Evolutionary conservation across 2,888 invertebrate genomes (phyloP), one percentile per base, ranked within the genome.

Genomic region (Drymonia ruficornis): DNA sequence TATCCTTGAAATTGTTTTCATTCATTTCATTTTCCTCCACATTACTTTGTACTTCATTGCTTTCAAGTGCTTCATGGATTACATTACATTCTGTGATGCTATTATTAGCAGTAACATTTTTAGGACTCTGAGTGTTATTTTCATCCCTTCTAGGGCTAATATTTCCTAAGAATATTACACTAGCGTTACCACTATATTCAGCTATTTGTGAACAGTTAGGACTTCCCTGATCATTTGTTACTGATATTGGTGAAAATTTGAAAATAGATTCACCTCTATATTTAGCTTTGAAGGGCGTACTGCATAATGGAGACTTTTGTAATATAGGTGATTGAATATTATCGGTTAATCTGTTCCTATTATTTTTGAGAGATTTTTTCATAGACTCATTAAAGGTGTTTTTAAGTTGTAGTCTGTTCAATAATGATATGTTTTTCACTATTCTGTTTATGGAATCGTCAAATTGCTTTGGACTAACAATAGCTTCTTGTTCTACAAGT

Each of bases 201-300:
- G 47, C 55, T 47, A 75, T 60, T 38, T 73, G 63, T 8, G 57
- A 53, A 70, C 54, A 60, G 15, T 77, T 72, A 29, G 72, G 67
- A 57, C 70, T 84, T 23, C 67, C 67, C 49, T 72, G 63, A 38
- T 74, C 49, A 63, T 67, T 73, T 50, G 59, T 59, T 38, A 43
- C 15, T 11, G 69, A 53, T 55, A 92, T 91, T 40, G 91, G 91
- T 34, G 91, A 92, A 61, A 89, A 86, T 55, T 84, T 86, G 62
- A 78, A 90, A 63, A 91, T 90, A 42, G 91, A 90, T 60, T 84
- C 80, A 9, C 84, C 83, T 67, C 88, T 83, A 61, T 84, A 83
- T 70, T 89, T 91, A 46, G 81, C 76, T 72, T 77, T 81, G 52
- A 86, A 87, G 53, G 91, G 91, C 38, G 91, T 91, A 70, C 91